Evolutionary conservation across 2,113 vertebrate genomes (phyloP), one percentile per base, ranked within the genome.

Genomic region (human (Homo sapiens)): DNA sequence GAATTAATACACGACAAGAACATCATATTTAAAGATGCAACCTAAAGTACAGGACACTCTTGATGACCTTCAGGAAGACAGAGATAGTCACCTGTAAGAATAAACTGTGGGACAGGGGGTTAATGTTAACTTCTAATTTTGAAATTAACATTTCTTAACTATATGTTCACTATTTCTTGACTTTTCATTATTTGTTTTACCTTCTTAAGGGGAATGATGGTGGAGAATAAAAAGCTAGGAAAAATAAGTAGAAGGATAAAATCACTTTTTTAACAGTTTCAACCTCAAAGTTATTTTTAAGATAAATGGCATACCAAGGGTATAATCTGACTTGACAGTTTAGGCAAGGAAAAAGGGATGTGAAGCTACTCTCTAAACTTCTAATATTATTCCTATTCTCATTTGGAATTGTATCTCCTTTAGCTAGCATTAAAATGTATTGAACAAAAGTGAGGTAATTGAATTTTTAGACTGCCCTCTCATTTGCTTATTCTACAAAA

Each of bases 261-360:
- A 97, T 96, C 96, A 64, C 32, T 96, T 94, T 96, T 97, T 97
- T 98, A 98, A 97, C 89, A 52, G 94, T 97, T 97, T 96, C 93
- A 98, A 97, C 96, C 97, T 97, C 90, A 75, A 96, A 97, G 96
- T 88, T 98, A 93, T 98, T 98, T 97, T 92, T 90, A 91, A 98
- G 98, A 98, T 98, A 98, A 98, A 98, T 97, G 97, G 96, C 90
- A 96, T 85, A 72, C 81, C 72, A 95, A 98, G 93, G 97, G 90
- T 96, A 98, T 64, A 64, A 64, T 14, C 61, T 35, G 27, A 45
- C 6, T 72, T 59, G 10, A 72, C 20, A 30, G 50, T 23, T 35
- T 61, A 85, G 30, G 22, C 16, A 48, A 91, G 8, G 32, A 64
- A 75, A 90, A 66, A 38, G 7, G 7, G 10, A 50, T 7, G 10